Evolutionary conservation across 2,888 invertebrate species (phyloP).

Genomic region (Drosophila anomalata): DNA sequence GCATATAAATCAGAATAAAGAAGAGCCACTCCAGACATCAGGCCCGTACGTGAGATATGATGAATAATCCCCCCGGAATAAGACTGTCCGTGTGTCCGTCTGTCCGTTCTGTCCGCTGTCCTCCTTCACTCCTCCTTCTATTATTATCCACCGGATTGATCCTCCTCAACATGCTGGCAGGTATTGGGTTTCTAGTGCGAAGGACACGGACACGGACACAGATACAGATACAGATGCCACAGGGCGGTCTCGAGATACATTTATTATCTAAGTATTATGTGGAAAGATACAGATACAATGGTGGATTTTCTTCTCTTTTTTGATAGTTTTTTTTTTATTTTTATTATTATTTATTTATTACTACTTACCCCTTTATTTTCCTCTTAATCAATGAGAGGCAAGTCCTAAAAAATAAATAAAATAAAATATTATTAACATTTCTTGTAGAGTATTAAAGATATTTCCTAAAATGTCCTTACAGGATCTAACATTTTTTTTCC

Average conservation of each 20-base stretch:
- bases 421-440: neutral
- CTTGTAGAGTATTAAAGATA: too few species aligned
- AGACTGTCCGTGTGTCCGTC: neutral
- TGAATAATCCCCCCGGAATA: conserved; percentile 26
- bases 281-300: neutral
- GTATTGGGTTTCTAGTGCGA: conserved; percentile 64
- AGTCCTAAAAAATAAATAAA: neutral
- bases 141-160: conserved; percentile 13
- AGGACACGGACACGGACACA: conserved; percentile 43
- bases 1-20: conserved; percentile 48
- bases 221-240: neutral
- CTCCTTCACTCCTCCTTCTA: conserved; percentile 1
- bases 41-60: conserved; percentile 59
- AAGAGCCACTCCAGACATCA: conserved; percentile 37
- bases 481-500: conserved; percentile 27
- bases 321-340: too few species aligned
- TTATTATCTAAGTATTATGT: conserved; percentile 40
- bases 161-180: conserved; percentile 37
- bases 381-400: neutral
- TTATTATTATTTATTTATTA: neutral
- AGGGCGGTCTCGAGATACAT: conserved; percentile 37
- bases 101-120: conserved; percentile 11
- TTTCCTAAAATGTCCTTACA: conserved; percentile 30
- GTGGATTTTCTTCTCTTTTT: too few species aligned
- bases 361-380: conserved; percentile 8